A percentile compares a stretch with the other conserved stretches of the same genome.
Conservation (phyloP, 2,113 vertebrate species). For the Ictalurus furcatus region DNA sequence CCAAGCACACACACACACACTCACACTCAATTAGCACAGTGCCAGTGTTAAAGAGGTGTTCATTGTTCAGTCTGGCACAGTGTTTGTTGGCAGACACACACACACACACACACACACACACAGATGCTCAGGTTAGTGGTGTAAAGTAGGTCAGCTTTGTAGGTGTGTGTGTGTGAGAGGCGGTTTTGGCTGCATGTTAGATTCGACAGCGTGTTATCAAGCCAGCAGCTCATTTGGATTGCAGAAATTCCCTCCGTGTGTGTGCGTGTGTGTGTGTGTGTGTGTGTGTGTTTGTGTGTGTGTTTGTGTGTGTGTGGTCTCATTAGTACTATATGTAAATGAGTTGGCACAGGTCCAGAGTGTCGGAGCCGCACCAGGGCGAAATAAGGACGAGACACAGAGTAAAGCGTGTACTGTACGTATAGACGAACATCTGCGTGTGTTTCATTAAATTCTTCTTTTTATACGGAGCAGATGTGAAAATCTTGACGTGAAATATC, state of each 20-base stretch:
- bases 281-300: constrained; percentile 56
- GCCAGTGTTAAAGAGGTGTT: constrained; percentile 39
- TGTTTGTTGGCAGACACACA: constrained; percentile 9
- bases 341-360: constrained; percentile 87
- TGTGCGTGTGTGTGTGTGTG: constrained; percentile 33
- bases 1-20: constrained; percentile 31
- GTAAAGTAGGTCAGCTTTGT: constrained; percentile 40
- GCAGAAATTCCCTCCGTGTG: constrained; percentile 38
- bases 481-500: too few relatives aligned
- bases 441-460: neutral
- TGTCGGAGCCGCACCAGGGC: constrained; percentile 86
- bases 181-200: constrained; percentile 43
- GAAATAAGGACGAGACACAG: constrained; percentile 78
- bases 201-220: constrained; percentile 49
- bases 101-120: too few relatives aligned
- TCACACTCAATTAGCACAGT: constrained; percentile 10
- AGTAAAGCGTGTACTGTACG: neutral
- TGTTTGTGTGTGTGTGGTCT: constrained; percentile 67
- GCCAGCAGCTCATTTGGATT: constrained; percentile 45
- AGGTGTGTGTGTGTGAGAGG: constrained; percentile 38
- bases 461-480: neutral
- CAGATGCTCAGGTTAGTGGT: constrained; percentile 26
- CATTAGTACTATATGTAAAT: constrained; percentile 87
- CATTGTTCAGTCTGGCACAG: constrained; percentile 14
- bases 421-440: constrained; percentile 17